Evolutionary conservation across 1,140 invertebrate species (phyloP), one percentile per base, ranked within the genome.

Genomic region (Anastatus disparis): DNA sequence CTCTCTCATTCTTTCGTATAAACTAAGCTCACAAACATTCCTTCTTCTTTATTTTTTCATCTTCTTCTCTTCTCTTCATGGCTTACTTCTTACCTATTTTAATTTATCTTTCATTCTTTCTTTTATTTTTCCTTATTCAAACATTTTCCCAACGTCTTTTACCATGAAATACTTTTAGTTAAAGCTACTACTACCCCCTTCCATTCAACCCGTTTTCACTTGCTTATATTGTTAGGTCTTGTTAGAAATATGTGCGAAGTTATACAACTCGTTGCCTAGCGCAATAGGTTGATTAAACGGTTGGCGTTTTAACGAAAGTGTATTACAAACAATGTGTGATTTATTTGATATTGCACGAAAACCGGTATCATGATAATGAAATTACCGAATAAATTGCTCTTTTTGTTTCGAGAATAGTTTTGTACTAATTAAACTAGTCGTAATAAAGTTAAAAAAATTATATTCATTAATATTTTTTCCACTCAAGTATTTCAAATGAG

Each of bases 1-100:
- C 29, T 48, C 53, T 31, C n/a, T n/a, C n/a, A n/a, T 24, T 63
- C 3, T 26, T 29, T 17, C 42, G n/a, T 20, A 61, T n/a, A n/a
- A n/a, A n/a, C 17, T 24, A 9, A 53, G 55, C 55, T 58, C 38
- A 29, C 40, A 61, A 9, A n/a, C n/a, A 7, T 15, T 58, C 26
- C 3, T 2, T 15, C 55, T 38, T 12, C 24, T 24, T 31, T 29
- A 15, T 27, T 29, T 15, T 55, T 6, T 22, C 61, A 7, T 40
- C 15, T 9, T 46, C 24, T 15, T n/a, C 22, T 13, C 0, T 12
- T 22, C 17, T 17, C 10, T 62, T 15, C 42, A 10, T 52, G 42
- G 17, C 31, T n/a, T 46, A 26, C 22, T 50, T 27, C 42, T 48
- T 59, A 68, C 10, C 42, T 68, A 59, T 50, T 59, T 68, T 58